Evolutionary conservation across 2,888 invertebrate genomes (phyloP).

Genomic region (Copidosoma aretas): DNA sequence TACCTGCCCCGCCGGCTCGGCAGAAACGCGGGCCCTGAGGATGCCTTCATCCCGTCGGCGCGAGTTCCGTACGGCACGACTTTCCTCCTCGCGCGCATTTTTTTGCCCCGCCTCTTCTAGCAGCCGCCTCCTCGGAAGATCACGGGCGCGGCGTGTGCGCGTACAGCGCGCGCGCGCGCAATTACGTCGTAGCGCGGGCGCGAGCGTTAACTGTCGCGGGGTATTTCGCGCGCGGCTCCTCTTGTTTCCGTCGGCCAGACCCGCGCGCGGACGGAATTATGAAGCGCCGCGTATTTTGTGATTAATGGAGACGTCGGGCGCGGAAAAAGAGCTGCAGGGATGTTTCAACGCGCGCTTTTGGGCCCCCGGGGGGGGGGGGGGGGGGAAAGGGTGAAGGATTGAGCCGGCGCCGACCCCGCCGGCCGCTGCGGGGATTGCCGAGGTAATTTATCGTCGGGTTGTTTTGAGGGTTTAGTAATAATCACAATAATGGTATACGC

Average conservation of each 20-base stretch:
- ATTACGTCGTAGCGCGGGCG: not conserved
- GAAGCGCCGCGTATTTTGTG: slow-evolving; percentile 10
- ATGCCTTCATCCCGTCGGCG: no score
- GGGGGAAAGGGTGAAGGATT: slow-evolving; percentile 8
- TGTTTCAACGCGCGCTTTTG: slow-evolving; percentile 10
- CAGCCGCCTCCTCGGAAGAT: no score
- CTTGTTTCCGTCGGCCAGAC: not conserved
- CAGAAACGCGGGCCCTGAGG: no score
- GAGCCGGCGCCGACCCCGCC: not conserved
- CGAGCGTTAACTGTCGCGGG: not conserved
- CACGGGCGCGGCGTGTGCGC: no score
- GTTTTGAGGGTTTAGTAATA: not conserved
- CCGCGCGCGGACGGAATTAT: slow-evolving; percentile 10
- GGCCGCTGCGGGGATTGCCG: not conserved
- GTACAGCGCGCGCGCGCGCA: no score
- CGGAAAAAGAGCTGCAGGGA: slow-evolving; percentile 3
- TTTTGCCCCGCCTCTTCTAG: not conserved
- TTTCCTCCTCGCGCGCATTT: slow-evolving; percentile 4
- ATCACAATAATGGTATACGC: not conserved
- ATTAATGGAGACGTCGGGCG: slow-evolving; percentile 34
- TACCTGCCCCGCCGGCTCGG: no score
- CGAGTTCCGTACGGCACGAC: no score
- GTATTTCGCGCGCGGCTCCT: no score
- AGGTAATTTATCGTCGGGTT: slow-evolving; percentile 1
- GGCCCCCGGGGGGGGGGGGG: no score